Conservation (phyloP, 2,797 vertebrate species). For the Pelobates cultripes region DNA sequence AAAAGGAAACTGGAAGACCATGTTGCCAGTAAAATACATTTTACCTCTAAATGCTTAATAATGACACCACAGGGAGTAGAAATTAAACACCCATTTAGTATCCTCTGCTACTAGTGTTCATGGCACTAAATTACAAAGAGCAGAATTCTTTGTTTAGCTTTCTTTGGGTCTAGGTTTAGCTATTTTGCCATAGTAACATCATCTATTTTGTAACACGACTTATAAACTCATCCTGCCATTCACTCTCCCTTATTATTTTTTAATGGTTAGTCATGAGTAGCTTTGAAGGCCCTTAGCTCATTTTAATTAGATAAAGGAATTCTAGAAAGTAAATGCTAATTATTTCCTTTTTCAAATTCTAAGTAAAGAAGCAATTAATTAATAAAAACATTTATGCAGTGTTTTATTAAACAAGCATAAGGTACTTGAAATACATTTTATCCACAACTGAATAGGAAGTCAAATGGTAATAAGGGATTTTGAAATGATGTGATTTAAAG, state of each 20-base stretch:
- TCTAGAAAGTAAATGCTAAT: conserved; percentile 36
- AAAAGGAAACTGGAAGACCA: conserved; percentile 38
- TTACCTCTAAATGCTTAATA: conserved; percentile 47
- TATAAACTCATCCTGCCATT: neutral
- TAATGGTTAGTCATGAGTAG: conserved; percentile 3
- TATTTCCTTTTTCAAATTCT: conserved; percentile 31
- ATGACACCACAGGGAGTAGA: conserved; percentile 28
- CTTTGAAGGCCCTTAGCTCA: conserved; percentile 37
- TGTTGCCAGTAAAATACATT: conserved; percentile 46
- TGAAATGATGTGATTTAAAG: neutral
- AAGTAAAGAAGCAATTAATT: conserved; percentile 46
- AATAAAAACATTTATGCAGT: conserved; percentile 47
- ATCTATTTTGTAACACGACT: neutral
- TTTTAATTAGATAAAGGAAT: conserved; percentile 44
- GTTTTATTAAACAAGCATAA: conserved; percentile 46
- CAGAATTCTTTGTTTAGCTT: neutral
- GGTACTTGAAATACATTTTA: conserved; percentile 40
- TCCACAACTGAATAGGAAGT: conserved; percentile 33
- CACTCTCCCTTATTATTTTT: conserved; percentile 9
- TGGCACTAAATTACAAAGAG: conserved; percentile 11
- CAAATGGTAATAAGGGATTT: conserved; percentile 30
- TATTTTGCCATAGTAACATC: neutral
- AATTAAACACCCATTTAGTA: conserved; percentile 49
- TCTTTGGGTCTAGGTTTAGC: neutral
- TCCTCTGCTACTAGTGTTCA: conserved; percentile 3